phyloP scores from a whole-genome alignment of 2,113 vertebrate species.

The Esox niger region DNA sequence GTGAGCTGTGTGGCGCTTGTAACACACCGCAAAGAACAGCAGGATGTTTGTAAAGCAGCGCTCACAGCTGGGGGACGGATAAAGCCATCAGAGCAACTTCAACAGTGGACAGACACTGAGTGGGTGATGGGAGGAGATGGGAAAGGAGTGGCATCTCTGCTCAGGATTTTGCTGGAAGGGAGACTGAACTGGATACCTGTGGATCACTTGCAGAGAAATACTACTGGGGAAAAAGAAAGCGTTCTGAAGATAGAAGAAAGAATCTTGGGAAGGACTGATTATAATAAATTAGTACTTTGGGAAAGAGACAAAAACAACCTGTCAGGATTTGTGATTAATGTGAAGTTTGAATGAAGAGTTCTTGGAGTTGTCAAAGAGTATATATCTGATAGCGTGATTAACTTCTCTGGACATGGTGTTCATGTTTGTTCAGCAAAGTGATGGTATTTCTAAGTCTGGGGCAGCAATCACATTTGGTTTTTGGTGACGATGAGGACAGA shows the following conservation, averaged over 20 bases:
- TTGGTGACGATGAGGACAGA: neutral
- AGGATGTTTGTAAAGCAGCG: slow-evolving; percentile 55
- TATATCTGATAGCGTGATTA: neutral
- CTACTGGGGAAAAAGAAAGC: too few relatives aligned
- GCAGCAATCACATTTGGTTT: neutral
- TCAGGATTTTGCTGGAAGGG: slow-evolving; percentile 1
- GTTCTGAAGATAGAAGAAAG: neutral
- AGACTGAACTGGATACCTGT: slow-evolving; percentile 41
- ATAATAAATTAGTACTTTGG: slow-evolving; percentile 32
- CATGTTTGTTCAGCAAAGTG: neutral
- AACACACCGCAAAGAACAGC: slow-evolving; percentile 53
- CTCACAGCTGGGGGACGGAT: slow-evolving; percentile 53
- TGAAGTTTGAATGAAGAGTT: slow-evolving; percentile 34
- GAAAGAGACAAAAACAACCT: neutral
- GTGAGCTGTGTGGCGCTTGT: slow-evolving; percentile 58
- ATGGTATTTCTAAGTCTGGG: slow-evolving; percentile 16
- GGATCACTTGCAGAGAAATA: too few relatives aligned
- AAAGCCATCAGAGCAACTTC: slow-evolving; percentile 42
- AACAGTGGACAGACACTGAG: slow-evolving; percentile 43
- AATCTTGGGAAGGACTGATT: slow-evolving; percentile 25
- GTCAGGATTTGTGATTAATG: slow-evolving; percentile 18
- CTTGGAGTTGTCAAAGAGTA: slow-evolving; percentile 1
- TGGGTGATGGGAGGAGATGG: neutral
- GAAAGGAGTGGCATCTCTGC: neutral
- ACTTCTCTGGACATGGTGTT: neutral